phyloP scores from a whole-genome alignment of 1,140 invertebrate species.

The Ptiloglossa arizonensis region DNA sequence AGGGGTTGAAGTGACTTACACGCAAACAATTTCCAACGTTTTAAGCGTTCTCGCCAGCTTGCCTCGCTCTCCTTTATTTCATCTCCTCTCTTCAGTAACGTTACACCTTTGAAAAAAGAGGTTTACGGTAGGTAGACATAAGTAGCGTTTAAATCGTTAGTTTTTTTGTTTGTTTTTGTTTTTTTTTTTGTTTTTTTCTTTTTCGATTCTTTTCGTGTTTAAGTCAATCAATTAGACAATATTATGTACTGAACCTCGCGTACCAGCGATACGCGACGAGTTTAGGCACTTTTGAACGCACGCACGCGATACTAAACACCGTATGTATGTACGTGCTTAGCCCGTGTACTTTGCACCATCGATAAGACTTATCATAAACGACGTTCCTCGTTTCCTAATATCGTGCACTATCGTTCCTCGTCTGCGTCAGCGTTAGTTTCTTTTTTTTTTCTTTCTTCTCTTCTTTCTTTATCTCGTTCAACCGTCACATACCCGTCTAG shows the following conservation, averaged over 20 bases:
- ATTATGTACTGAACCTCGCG: conserved; percentile 60
- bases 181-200: neutral
- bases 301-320: conserved; percentile 41
- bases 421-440: conserved; percentile 3
- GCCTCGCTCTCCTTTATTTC: conserved; percentile 44
- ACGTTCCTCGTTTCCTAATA: conserved; percentile 23
- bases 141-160: conserved; percentile 53
- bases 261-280: conserved; percentile 54
- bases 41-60: conserved; percentile 35
- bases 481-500: conserved; percentile 29
- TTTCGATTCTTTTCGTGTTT: neutral
- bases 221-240: conserved; percentile 50
- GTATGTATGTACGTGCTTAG: conserved; percentile 41
- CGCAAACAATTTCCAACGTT: conserved; percentile 21
- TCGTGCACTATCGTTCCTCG: conserved; percentile 43
- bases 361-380: conserved; percentile 34
- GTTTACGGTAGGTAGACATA: conserved; percentile 61
- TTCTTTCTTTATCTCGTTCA: too few relatives aligned
- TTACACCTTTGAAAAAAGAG: conserved; percentile 63
- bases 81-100: conserved; percentile 21
- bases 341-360: conserved; percentile 52
- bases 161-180: neutral
- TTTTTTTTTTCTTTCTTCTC: too few relatives aligned
- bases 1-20: conserved; percentile 14
- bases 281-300: conserved; percentile 65